Evolutionary conservation across 2,797 vertebrate species (phyloP).

Genomic region (Echiichthys vipera): DNA sequence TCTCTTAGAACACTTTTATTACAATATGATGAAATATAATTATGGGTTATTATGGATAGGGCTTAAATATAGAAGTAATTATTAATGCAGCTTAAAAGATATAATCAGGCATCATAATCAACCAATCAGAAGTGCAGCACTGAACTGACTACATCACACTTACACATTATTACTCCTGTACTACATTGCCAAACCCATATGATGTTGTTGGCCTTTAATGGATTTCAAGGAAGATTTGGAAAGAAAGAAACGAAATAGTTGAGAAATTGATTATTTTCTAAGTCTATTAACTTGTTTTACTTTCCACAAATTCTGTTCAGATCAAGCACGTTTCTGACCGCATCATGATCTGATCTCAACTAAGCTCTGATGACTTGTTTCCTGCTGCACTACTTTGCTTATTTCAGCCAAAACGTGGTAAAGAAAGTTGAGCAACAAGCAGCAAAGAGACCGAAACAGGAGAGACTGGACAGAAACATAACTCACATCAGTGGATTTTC

Average conservation of each 20-base stretch:
- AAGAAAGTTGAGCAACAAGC: neutral
- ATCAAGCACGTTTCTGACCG: neutral
- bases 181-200: too few relatives aligned
- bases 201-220: neutral
- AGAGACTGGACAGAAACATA: neutral
- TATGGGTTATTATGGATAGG: too few relatives aligned
- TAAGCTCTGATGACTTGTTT: neutral
- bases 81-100: neutral
- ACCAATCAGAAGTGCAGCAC: too few relatives aligned
- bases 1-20: too few relatives aligned
- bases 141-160: too few relatives aligned
- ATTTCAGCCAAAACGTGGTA: too few relatives aligned
- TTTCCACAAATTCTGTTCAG: neutral
- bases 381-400: too few relatives aligned
- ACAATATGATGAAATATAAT: too few relatives aligned
- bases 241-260: neutral
- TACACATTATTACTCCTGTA: too few relatives aligned
- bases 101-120: too few relatives aligned
- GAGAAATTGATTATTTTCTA: too few relatives aligned
- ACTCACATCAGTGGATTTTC: neutral
- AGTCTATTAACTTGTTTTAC: neutral
- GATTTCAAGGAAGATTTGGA: neutral
- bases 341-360: neutral
- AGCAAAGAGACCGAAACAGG: neutral
- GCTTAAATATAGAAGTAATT: too few relatives aligned